Percentiles rank a stretch among this genome's conserved stretches.
These are phyloP conservation scores for Atta cephalotes DNA, from an alignment of 1,140 invertebrate genomes.

Conservation along the genomic window DNA sequence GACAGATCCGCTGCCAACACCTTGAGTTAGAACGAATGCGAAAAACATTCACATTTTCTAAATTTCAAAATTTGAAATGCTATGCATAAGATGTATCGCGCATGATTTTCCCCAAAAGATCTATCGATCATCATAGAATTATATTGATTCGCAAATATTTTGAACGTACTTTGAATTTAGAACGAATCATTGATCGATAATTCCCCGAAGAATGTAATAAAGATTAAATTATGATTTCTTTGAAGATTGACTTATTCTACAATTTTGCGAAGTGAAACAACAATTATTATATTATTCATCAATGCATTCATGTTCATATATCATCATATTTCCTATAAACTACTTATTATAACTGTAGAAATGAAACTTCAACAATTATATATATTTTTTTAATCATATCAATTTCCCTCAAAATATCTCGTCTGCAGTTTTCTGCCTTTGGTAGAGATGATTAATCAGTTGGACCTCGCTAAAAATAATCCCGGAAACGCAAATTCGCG, in stretches of 20 bases:
- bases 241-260: not conserved
- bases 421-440: conserved; percentile 48
- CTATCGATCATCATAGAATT: conserved; percentile 13
- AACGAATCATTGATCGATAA: conserved; percentile 70
- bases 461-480: conserved; percentile 64
- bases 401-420: conserved; percentile 45
- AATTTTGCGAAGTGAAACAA: not conserved
- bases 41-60: conserved; percentile 68
- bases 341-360: not conserved
- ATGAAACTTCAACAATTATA: not conserved
- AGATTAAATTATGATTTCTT: conserved; percentile 16
- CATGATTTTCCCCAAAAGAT: conserved; percentile 36
- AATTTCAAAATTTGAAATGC: conserved; percentile 22
- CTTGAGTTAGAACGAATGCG: conserved; percentile 59
- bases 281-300: not conserved
- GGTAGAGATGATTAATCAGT: conserved; percentile 60
- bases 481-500: conserved; percentile 62
- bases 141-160: conserved; percentile 64
- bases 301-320: not conserved
- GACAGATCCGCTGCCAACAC: conserved; percentile 74
- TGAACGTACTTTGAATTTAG: conserved; percentile 40
- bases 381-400: not conserved
- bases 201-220: conserved; percentile 50
- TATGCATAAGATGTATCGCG: conserved; percentile 29
- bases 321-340: not conserved